Base-by-base conservation (phyloP, 2,888 invertebrate genomes). In the Lepidochitona cinerea region DNA sequence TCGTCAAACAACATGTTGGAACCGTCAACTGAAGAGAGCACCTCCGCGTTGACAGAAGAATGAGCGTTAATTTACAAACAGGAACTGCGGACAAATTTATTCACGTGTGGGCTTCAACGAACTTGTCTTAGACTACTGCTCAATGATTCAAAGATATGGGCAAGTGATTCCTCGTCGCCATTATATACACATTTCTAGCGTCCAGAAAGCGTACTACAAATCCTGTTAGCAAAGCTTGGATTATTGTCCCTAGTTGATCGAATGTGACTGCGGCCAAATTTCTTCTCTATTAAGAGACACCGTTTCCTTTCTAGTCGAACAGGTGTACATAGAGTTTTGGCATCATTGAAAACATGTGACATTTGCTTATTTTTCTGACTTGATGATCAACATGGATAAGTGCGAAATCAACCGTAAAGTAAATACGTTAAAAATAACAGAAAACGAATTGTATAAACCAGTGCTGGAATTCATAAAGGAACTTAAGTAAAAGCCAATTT, bases 51-150 rank as follows among this genome's bases (percentile, higher is more conserved):
- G 23, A 26, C 59, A 23, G 14, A 29, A 23, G 59, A 49, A 49
- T 59, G 59, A 59, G 59, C 32, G 59, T 59, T 59, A 59, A 59
- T 59, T 59, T 59, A 32, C 32, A 59, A 59, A 59, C 59, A 59
- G 32, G 59, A 32, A 26, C 23, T 29, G 23, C 32, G 23, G 14
- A 59, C 59, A 59, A 59, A 59, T 59, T 23, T 59, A 59, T 23
- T 59, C 59, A 59, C 59, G 59, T 59, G 59, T n/a, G 59, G 18
- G 29, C 1, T 32, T 59, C 14, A 29, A 32, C 29, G 29, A 59
- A 59, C 26, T 12, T 41, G 41, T 41, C 18, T 12, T 41, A 41
- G 41, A 12, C 9, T 41, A 41, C 41, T 41, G n/a, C n/a, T n/a
- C n/a, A n/a, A n/a, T n/a, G n/a, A n/a, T n/a, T n/a, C n/a, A n/a